Evolutionary conservation across 2,797 vertebrate genomes (phyloP).

Genomic region (Scolopax rusticola): DNA sequence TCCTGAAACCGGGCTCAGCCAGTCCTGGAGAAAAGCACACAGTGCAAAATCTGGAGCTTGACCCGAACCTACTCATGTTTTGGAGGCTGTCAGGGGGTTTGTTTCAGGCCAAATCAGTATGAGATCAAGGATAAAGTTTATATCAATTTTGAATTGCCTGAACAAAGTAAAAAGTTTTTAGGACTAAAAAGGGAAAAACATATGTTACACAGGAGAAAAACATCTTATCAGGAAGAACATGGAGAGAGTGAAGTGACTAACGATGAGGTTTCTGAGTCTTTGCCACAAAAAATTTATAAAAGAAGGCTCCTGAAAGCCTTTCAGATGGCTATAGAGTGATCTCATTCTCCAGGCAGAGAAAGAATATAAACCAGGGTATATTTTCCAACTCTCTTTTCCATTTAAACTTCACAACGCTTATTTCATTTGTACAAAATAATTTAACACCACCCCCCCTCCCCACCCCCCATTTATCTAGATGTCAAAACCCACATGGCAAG

Average conservation of each 20-base stretch:
- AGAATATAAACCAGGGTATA: background rate
- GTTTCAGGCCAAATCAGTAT: constrained; percentile 12
- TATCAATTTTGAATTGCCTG: constrained; percentile 40
- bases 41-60: background rate
- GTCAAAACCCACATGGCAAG: background rate
- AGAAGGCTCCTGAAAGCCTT: constrained; percentile 16
- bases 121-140: constrained; percentile 54
- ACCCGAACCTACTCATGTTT: background rate
- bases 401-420: background rate
- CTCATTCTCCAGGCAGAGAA: background rate
- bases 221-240: constrained; percentile 63
- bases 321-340: constrained; percentile 8
- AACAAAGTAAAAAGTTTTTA: constrained; percentile 68
- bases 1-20: background rate
- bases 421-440: background rate
- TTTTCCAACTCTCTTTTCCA: background rate
- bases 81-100: background rate
- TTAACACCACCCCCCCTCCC: background rate
- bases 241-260: constrained; percentile 65
- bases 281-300: constrained; percentile 21
- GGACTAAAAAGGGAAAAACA: constrained; percentile 69
- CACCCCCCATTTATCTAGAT: background rate
- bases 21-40: background rate
- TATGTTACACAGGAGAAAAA: constrained; percentile 70
- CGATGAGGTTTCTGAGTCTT: constrained; percentile 47